Evolutionary conservation across 2,113 vertebrate species (phyloP), one percentile per base, ranked within the genome.

Genomic region (Vidua macroura): DNA sequence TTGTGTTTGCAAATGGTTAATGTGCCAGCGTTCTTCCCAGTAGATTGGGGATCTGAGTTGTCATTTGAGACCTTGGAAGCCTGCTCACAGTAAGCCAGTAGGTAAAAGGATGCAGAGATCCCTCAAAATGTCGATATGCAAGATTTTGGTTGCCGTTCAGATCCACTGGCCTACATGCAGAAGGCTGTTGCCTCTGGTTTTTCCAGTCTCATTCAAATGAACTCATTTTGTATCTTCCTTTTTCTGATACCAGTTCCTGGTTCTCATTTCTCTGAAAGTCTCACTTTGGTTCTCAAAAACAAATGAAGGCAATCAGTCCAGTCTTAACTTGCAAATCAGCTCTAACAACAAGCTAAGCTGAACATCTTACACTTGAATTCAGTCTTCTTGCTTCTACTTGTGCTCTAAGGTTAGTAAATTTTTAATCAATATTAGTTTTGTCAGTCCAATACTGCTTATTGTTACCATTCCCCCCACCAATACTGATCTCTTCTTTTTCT

Each of bases 181-280:
- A 73, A 17, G 15, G 8, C 28, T 72, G 11, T 82, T 66, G 41
- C 23, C 13, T 87, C 24, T 28, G n/a, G 6, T 30, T 28, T 92
- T 92, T 70, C 31, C 72, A 15, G 35, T 44, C 23, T 83, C 15
- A 63, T 70, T 88, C 52, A 95, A 86, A 96, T 67, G 6, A 70
- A 48, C 21, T 60, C 1, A 46, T 74, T 83, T 67, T 88, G 2
- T 55, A 20, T 43, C 68, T 95, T 94, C 88, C 64, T 56, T 85
- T 76, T 94, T 92, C 33, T 83, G 27, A 35, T 86, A 51, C n/a
- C 35, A n/a, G 63, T 96, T 96, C 85, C 81, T 31, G 24, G 79
- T 93, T 96, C 56, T 93, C 30, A 63, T 90, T 96, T 94, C 95
- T 86, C 76, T 59, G 39, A 67, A 88, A 70, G 64, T 63, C 35